Conservation (phyloP, 2,113 vertebrate species). For the Apodemus sylvaticus region DNA sequence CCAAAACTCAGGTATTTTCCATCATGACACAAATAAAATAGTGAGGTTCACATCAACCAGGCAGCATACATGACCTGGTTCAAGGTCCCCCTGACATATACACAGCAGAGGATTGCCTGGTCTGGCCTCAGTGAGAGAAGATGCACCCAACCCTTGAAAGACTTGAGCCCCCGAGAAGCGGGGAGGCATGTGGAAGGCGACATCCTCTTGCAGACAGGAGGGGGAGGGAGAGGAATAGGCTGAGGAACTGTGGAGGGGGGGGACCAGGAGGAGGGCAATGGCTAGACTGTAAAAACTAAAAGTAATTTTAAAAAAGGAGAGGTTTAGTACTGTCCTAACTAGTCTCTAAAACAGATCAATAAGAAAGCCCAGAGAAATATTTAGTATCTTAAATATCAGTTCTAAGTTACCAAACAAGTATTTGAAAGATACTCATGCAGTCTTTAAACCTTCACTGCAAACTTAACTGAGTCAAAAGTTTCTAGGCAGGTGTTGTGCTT, state of each 20-base stretch:
- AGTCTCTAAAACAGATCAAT: constrained; percentile 10
- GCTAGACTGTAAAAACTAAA: too few relatives aligned
- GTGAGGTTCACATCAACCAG: not conserved
- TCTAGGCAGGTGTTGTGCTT: not conserved
- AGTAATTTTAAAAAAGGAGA: not conserved
- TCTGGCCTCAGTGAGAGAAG: too few relatives aligned
- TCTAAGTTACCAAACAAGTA: not conserved
- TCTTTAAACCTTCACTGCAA: not conserved
- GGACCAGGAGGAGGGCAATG: too few relatives aligned
- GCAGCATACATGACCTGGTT: too few relatives aligned
- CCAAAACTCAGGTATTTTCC: not conserved
- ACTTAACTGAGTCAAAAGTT: not conserved
- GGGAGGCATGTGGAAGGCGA: too few relatives aligned
- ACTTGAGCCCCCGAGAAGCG: too few relatives aligned
- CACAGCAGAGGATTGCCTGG: too few relatives aligned
- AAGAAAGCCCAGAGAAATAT: not conserved
- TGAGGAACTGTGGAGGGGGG: too few relatives aligned
- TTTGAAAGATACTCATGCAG: not conserved
- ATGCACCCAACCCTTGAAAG: too few relatives aligned
- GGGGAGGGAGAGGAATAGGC: too few relatives aligned
- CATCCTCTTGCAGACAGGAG: too few relatives aligned
- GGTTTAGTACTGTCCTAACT: not conserved
- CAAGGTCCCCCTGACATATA: too few relatives aligned
- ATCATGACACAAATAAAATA: constrained; percentile 31
- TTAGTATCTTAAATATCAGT: constrained; percentile 13